Base-by-base conservation (phyloP, 1,140 invertebrate genomes). In the Drosophila biarmipes region DNA sequence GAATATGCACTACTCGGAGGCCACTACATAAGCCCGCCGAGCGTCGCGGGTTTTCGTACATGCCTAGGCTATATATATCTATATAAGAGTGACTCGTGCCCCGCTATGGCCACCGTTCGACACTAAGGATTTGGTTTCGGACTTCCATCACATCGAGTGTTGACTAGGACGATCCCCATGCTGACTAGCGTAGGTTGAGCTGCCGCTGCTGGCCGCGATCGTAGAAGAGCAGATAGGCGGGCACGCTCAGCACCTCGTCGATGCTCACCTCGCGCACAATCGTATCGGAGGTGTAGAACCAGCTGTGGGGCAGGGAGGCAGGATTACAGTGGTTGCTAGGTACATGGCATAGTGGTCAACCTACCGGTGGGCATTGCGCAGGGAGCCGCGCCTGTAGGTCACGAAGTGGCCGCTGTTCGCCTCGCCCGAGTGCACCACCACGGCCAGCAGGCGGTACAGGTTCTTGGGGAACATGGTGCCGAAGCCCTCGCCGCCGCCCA, bases 381-480 rank as follows among this genome's bases (percentile, higher is more conserved):
- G 92, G 78, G 94, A 94, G 63, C 96, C 96, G 12, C 97, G 94
- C 52, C 98, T 93, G 90, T 98, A 98, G 35, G 97, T 98, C 46
- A 98, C 95, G 93, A 98, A 98, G 93, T 99, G 98, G 29, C 98
- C 98, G 48, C 95, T 95, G 90, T 96, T 94, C 11, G 96, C 96
- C 75, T 96, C 95, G 17, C 98, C 98, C 46, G 96, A 94, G 92
- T 98, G 98, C 42, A 97, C 97, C n/a, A 98, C 95, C 0, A 98
- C 97, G 1, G 97, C 95, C 75, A 95, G 94, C 42, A 99, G 93
- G 77, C 94, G 94, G 92, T 97, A 98, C 31, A 93, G 90, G 59
- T 92, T 92, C 34, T 90, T 90, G 35, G 91, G 91, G 56, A 92
- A 92, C 91, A 92, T 92, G 8, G 79, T 72, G 45, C 90, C 91